phyloP scores from a whole-genome alignment of 2,888 invertebrate species.

The Bombylius major region DNA sequence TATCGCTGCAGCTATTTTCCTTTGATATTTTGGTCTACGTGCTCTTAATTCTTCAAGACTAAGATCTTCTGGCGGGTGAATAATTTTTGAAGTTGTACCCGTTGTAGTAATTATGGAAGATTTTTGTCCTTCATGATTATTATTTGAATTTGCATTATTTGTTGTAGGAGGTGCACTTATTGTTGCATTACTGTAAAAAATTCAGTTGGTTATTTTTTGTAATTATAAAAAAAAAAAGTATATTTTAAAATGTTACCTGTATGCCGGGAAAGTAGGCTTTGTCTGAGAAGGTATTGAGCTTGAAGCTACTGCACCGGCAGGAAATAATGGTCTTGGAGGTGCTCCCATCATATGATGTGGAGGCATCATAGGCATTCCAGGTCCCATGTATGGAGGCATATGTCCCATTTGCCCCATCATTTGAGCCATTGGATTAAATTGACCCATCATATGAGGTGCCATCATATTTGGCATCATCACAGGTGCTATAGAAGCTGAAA shows the following conservation, averaged over 20 bases:
- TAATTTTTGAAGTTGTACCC: slow-evolving; percentile 75
- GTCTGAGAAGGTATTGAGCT: slow-evolving; percentile 41
- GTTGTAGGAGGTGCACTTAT: slow-evolving; percentile 62
- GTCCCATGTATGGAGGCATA: slow-evolving; percentile 62
- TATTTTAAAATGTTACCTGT: slow-evolving; percentile 41
- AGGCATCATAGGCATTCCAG: slow-evolving; percentile 47
- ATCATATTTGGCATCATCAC: slow-evolving; percentile 49
- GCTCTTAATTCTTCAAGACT: slow-evolving; percentile 77
- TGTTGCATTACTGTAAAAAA: slow-evolving; percentile 48
- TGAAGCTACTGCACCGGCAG: slow-evolving; percentile 57
- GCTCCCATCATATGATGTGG: slow-evolving; percentile 44
- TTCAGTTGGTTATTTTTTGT: not conserved
- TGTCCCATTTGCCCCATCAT: slow-evolving; percentile 57
- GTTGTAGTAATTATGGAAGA: slow-evolving; percentile 58
- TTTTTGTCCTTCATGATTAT: slow-evolving; percentile 33
- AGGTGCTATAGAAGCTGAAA: slow-evolving; percentile 36
- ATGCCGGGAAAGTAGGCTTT: slow-evolving; percentile 71
- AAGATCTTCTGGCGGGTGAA: slow-evolving; percentile 88
- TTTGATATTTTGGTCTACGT: slow-evolving; percentile 53
- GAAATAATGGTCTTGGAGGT: slow-evolving; percentile 66
- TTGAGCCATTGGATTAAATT: slow-evolving; percentile 44
- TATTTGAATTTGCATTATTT: slow-evolving; percentile 35
- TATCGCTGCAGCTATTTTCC: slow-evolving; percentile 32
- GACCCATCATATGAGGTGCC: slow-evolving; percentile 46
- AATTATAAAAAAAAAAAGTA: not conserved